Evolutionary conservation across 2,888 invertebrate species (phyloP).

Genomic region (Eucera pruinosa): DNA sequence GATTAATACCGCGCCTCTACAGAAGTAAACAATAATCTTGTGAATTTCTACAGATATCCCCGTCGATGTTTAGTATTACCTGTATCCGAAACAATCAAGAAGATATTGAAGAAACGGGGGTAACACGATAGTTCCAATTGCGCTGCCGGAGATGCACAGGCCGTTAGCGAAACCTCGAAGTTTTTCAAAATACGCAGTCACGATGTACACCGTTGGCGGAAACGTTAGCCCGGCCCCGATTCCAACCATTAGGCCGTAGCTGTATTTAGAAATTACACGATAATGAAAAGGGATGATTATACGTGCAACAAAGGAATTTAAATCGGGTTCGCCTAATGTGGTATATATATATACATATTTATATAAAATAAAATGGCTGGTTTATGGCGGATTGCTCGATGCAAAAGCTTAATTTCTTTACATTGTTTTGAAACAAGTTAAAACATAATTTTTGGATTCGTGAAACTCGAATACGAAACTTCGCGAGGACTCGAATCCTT

Average conservation of each 20-base stretch:
- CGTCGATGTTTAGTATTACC: conserved; percentile 84
- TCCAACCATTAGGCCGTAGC: conserved; percentile 94
- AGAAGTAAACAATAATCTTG: conserved; percentile 32
- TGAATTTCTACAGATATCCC: background rate
- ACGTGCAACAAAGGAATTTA: too few relatives aligned
- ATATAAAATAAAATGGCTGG: too few relatives aligned
- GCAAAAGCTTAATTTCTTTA: too few relatives aligned
- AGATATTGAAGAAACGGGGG: conserved; percentile 91
- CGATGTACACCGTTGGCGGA: conserved; percentile 95
- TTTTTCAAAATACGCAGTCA: conserved; percentile 93
- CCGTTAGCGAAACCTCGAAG: conserved; percentile 93
- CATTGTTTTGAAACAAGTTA: too few relatives aligned
- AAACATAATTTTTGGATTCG: too few relatives aligned
- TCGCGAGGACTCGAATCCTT: too few relatives aligned
- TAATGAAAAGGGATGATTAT: too few relatives aligned
- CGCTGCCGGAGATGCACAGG: conserved; percentile 94
- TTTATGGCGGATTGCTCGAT: too few relatives aligned
- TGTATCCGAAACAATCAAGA: conserved; percentile 91
- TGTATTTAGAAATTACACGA: conserved; percentile 81
- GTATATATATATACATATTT: too few relatives aligned
- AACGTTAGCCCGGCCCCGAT: conserved; percentile 93
- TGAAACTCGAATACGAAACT: too few relatives aligned
- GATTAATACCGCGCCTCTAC: conserved; percentile 91
- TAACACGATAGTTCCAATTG: conserved; percentile 93
- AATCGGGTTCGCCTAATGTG: too few relatives aligned